These are phyloP conservation scores for Zootermopsis nevadensis DNA, from an alignment of 2,888 invertebrate genomes.

Conservation along the genomic window DNA sequence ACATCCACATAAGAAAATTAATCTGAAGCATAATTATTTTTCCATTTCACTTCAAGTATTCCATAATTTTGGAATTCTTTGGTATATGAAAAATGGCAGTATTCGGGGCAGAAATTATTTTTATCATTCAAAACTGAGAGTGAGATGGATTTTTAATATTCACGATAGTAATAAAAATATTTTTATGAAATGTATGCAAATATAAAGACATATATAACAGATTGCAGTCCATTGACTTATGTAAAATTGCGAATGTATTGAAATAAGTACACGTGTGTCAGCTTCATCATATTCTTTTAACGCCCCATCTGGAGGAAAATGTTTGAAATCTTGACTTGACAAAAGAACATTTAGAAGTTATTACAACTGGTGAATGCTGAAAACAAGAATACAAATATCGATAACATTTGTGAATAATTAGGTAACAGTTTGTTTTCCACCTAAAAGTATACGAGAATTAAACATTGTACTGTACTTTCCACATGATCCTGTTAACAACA, in stretches of 20 bases:
- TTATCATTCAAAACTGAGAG: too few relatives aligned
- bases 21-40: too few relatives aligned
- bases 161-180: too few relatives aligned
- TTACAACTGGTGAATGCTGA: neutral
- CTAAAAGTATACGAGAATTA: conserved; percentile 20
- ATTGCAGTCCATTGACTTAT: neutral
- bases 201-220: neutral
- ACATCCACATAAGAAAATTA: too few relatives aligned
- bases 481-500: conserved; percentile 2
- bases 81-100: too few relatives aligned
- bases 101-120: too few relatives aligned
- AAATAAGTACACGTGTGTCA: neutral
- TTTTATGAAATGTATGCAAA: neutral
- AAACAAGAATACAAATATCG: neutral
- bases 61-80: too few relatives aligned
- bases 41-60: too few relatives aligned
- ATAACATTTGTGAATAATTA: neutral
- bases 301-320: neutral
- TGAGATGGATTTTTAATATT: too few relatives aligned
- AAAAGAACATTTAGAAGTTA: conserved; percentile 21
- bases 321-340: neutral
- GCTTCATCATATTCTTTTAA: conserved; percentile 4
- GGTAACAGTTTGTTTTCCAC: conserved; percentile 7
- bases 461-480: neutral
- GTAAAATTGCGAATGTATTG: neutral